Evolutionary conservation across 2,113 vertebrate genomes (phyloP).

Genomic region (Pomatostomus ruficeps): DNA sequence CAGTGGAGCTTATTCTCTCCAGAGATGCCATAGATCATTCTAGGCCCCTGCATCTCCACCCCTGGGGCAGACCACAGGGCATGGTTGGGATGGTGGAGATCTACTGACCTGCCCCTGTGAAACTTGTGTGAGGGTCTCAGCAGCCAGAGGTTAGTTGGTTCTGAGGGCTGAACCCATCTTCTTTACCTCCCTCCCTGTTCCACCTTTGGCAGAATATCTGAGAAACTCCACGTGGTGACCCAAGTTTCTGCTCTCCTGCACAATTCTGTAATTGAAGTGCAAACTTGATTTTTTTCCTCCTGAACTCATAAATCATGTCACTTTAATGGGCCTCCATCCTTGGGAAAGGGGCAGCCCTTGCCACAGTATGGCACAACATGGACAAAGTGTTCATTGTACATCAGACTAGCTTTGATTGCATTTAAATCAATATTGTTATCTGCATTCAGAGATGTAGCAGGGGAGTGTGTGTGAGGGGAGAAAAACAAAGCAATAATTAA

Average conservation of each 20-base stretch:
- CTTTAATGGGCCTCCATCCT: neutral
- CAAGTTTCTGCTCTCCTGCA: neutral
- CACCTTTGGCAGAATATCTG: neutral
- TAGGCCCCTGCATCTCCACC: neutral
- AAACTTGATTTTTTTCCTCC: neutral
- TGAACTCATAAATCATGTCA: neutral
- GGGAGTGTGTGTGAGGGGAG: neutral
- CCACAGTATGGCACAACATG: neutral
- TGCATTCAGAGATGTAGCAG: neutral
- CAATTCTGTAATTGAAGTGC: neutral
- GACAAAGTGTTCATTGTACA: neutral
- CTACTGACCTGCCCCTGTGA: accelerated
- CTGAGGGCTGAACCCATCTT: neutral
- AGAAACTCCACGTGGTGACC: neutral
- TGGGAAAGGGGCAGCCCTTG: neutral
- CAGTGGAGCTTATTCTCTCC: neutral
- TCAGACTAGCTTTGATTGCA: neutral
- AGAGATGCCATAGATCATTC: accelerated
- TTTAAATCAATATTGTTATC: constrained; percentile 17
- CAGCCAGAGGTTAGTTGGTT: neutral
- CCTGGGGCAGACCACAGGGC: neutral
- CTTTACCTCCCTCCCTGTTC: neutral
- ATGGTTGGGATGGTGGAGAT: neutral
- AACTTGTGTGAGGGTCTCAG: neutral
- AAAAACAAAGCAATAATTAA: neutral